phyloP scores from a whole-genome alignment of 2,797 vertebrate species.

The Sebastiscus tertius region DNA sequence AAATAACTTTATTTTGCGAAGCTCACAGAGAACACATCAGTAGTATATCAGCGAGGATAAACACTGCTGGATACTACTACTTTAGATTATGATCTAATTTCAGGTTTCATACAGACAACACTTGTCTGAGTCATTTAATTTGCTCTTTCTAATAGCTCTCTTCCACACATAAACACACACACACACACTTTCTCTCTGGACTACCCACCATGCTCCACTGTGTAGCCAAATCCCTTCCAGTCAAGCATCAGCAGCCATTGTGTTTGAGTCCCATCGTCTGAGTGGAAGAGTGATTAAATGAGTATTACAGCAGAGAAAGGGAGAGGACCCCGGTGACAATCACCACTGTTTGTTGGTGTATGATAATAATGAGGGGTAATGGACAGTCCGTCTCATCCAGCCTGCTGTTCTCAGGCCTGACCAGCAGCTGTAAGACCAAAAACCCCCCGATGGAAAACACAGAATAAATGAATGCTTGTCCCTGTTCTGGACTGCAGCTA shows the following conservation, averaged over 20 bases:
- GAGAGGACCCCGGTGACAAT: neutral
- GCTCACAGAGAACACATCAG: neutral
- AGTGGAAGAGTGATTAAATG: constrained; percentile 19
- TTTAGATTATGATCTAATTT: neutral
- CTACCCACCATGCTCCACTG: neutral
- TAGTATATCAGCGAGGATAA: neutral
- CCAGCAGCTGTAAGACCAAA: neutral
- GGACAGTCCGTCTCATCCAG: neutral
- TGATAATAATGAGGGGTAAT: constrained; percentile 34
- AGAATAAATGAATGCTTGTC: neutral
- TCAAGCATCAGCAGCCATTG: constrained; percentile 18
- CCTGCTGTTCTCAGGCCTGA: neutral
- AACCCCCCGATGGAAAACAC: neutral
- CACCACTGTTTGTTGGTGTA: neutral
- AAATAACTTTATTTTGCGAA: neutral
- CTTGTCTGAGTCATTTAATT: neutral
- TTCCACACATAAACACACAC: neutral
- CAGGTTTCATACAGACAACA: neutral
- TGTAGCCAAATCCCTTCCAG: constrained; percentile 5
- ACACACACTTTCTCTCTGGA: neutral
- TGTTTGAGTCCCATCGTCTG: constrained; percentile 19
- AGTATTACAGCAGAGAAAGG: constrained; percentile 24
- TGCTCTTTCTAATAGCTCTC: neutral
- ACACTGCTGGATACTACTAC: neutral
- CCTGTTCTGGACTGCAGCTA: neutral